These are phyloP conservation scores for Ceyx melanurus DNA, from an alignment of 2,113 vertebrate species.

Conservation along the genomic window DNA sequence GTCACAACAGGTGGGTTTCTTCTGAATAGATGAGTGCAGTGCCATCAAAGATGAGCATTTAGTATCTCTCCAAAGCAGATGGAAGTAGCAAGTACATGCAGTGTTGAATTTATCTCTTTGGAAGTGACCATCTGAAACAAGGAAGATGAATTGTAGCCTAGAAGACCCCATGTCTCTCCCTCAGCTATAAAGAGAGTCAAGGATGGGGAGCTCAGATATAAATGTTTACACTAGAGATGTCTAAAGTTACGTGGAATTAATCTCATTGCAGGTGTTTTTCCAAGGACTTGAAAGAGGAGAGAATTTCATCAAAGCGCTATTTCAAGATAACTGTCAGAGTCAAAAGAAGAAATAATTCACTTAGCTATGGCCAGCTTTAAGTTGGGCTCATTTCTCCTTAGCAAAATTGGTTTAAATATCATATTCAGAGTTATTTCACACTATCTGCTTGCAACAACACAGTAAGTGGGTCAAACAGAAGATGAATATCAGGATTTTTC, in stretches of 20 bases:
- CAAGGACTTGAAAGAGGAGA: constrained; percentile 57
- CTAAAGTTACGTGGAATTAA: constrained; percentile 62
- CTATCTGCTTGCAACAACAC: constrained; percentile 4
- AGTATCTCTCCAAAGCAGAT: neutral
- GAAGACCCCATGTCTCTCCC: constrained; percentile 13
- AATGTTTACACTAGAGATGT: constrained; percentile 33
- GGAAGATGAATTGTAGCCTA: neutral
- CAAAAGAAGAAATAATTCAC: constrained; percentile 7
- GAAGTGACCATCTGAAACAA: constrained; percentile 2
- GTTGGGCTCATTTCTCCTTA: neutral
- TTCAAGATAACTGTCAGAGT: constrained; percentile 18
- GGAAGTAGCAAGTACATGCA: neutral
- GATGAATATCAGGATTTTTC: neutral
- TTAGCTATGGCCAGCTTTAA: neutral
- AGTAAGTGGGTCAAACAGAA: constrained; percentile 9
- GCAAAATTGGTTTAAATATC: constrained; percentile 14
- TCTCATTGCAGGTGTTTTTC: constrained; percentile 44
- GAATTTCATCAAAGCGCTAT: constrained; percentile 60
- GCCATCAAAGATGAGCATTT: neutral
- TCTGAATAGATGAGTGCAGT: neutral
- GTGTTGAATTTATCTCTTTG: constrained; percentile 13
- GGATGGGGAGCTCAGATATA: constrained; percentile 9
- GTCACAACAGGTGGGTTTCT: neutral
- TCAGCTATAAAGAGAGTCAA: neutral
- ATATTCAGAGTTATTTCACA: neutral